Evolutionary conservation across 2,113 vertebrate species (phyloP), one percentile per base, ranked within the genome.

Genomic region (Coptodon bakossiorum): DNA sequence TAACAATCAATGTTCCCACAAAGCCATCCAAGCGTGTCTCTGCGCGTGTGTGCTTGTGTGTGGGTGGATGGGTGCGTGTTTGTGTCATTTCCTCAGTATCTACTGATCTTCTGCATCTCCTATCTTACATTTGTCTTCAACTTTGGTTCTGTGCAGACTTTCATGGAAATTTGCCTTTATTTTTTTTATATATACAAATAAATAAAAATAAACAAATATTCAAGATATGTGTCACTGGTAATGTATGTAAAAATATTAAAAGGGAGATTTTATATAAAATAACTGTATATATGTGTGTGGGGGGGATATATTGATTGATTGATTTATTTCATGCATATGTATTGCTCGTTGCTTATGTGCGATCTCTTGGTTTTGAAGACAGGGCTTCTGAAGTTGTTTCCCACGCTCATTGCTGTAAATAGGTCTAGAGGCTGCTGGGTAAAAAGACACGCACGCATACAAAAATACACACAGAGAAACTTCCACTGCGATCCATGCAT

Each of bases 351-450:
- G 80, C 59, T 91, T 88, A 34, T 50, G 83, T 76, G 6, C 31
- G 6, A 53, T 88, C 59, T 86, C 54, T 92, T 66, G 66, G 66
- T 90, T 91, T 66, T 91, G 86, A 93, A 90, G 82, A 83, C 50
- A 89, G 76, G 27, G 85, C 66, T 76, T 88, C n/a, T 92, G 81
- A 93, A 87, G 86, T 86, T 7, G 89, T 94, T 96, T 96, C 96
- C 91, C 96, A 96, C 93, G 92, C 95, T 95, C 91, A 79, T 57
- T 7, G 82, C 94, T 95, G 88, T 88, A 95, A 95, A 96, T 95
- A 94, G 92, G 90, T 87, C 71, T 86, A 83, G 52, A 91, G 45
- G 89, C 89, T 85, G 83, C 63, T 36, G 80, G 80, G 87, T 86
- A 90, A 40, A 83, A 61, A 84, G 53, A 79, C 27, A 81, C 12